Evolutionary conservation across 2,797 vertebrate genomes (phyloP).

Genomic region (Ammospiza maritima): DNA sequence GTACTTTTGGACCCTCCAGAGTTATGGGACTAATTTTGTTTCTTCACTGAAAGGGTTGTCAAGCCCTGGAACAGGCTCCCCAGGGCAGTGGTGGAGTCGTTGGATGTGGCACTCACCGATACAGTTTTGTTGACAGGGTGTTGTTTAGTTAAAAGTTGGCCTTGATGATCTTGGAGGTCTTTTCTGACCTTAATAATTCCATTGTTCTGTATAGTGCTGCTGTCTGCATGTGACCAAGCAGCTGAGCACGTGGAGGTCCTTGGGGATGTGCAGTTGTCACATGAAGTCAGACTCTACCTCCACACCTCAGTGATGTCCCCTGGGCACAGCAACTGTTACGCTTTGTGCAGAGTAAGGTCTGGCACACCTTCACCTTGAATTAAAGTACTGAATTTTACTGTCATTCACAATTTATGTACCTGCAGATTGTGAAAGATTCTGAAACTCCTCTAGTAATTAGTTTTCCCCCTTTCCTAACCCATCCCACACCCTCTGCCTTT

Average conservation of each 20-base stretch:
- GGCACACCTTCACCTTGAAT: background rate
- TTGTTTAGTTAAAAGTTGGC: background rate
- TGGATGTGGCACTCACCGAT: background rate
- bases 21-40: fast-evolving
- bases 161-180: background rate
- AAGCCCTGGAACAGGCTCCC: background rate
- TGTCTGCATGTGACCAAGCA: background rate
- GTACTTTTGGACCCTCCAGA: background rate
- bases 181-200: background rate
- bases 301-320: background rate
- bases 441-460: background rate
- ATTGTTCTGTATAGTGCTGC: background rate
- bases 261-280: background rate
- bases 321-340: background rate
- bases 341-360: background rate
- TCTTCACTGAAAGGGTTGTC: background rate
- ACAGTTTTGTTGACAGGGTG: background rate
- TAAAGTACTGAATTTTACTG: background rate
- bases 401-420: background rate
- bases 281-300: background rate
- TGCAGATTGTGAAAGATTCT: background rate
- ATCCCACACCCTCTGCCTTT: background rate
- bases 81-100: background rate
- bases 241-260: background rate
- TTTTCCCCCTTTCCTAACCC: background rate